Evolutionary conservation across 2,797 vertebrate genomes (phyloP), one percentile per base, ranked within the genome.

Genomic region (Cossypha niveicapilla): DNA sequence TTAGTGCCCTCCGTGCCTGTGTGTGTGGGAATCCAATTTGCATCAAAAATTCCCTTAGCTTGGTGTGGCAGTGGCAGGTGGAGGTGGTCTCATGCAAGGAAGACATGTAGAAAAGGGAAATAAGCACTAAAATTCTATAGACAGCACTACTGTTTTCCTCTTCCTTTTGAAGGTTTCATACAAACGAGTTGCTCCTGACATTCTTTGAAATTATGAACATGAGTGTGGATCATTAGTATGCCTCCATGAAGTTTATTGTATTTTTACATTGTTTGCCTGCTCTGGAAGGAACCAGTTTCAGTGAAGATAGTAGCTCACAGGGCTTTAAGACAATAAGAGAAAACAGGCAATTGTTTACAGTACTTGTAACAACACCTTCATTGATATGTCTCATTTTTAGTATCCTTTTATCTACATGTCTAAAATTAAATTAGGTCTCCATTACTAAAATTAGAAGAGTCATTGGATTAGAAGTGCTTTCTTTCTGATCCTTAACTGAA

Each of bases 401-500:
- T 93, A 92, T 92, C 70, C 94, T 95, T 97, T 97, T 96, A 94
- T 97, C 94, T 96, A 65, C 82, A 91, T 94, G 81, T 84, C 81
- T 96, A 90, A 97, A 97, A 98, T 98, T 96, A 96, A 97, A 97
- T 98, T 97, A 97, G 54, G 28, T 76, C 58, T 97, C 97, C 97
- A 98, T 98, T 97, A 97, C 96, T 89, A 96, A 97, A 97, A 98
- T 97, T 95, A 97, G 88, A 92, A 88, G 89, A 95, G 57, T 94
- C 86, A 96, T 95, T 97, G 93, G 93, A 97, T 97, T 97, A 95
- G 63, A 96, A 93, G 73, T 86, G 77, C 91, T 96, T 87, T 78
- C 84, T 90, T 88, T 71, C 92, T 89, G 93, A 96, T 94, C 42
- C 86, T 95, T 96, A 96, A 90, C 89, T 80, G 92, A 97, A 95